A percentile compares a stretch with the other conserved stretches of the same genome.
Conservation (phyloP, 2,888 invertebrate species). For the Synanthedon formicaeformis region DNA sequence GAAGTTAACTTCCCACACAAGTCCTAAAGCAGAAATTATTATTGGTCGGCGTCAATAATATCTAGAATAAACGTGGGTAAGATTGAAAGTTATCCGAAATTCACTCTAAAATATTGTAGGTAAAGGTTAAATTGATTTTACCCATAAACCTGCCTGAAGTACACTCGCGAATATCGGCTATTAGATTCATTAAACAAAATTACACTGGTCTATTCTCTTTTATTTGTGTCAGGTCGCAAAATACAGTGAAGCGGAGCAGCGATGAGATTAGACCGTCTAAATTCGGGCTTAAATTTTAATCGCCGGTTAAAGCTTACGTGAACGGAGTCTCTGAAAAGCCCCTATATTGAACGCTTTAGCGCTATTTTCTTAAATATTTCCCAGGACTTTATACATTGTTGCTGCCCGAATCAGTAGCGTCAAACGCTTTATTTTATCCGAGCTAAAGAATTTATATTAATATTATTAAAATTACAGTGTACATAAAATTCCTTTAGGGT, state of each 20-base stretch:
- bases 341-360: constrained; percentile 42
- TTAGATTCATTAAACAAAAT: constrained; percentile 37
- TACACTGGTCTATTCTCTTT: constrained; percentile 40
- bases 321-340: constrained; percentile 34
- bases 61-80: no score
- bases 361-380: background rate
- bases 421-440: background rate
- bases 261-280: constrained; percentile 60
- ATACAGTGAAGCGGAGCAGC: constrained; percentile 48
- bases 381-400: background rate
- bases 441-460: background rate
- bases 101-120: no score
- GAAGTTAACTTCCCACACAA: no score
- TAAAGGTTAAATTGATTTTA: no score
- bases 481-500: no score
- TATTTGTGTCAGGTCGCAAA: constrained; percentile 35
- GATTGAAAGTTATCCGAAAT: no score
- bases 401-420: background rate
- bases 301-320: constrained; percentile 42
- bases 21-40: no score
- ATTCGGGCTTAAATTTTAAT: constrained; percentile 63
- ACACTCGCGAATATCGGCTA: constrained; percentile 27
- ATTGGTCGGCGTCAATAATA: no score
- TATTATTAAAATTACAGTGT: no score
- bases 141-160: no score